Evolutionary conservation across 2,797 vertebrate genomes (phyloP), one percentile per base, ranked within the genome.

Genomic region (Sebastes taczanowskii): DNA sequence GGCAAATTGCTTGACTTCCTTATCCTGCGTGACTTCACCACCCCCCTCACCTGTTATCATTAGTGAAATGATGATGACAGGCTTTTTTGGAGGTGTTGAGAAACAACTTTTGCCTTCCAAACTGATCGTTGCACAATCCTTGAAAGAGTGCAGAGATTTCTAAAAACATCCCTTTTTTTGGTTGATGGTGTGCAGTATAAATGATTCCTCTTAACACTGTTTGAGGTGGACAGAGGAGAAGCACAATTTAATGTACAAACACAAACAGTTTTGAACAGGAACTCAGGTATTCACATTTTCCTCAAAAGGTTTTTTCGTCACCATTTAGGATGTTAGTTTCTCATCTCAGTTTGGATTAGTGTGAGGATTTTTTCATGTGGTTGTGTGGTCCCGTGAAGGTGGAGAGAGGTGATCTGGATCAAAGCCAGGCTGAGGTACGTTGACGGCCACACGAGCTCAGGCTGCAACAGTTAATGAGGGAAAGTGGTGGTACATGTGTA

Each of bases 1-100:
- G 35, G 27, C 75, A 66, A 70, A 78, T 73, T 67, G 49, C 67
- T 74, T 82, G 46, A 88, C 81, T 85, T 90, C 83, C 64, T 73
- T 34, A 35, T 42, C 16, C n/a, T 18, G 29, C 0, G 5, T 35
- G 14, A 76, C 55, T 64, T 73, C 63, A 49, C 34, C 11, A 30
- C 11, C 18, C 14, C 18, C 4, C 27, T 71, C 29, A 86, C 86
- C 84, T 88, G 78, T 62, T 75, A 70, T 77, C 35, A 77, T 16
- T 8, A 60, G 16, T 29, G 23, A 46, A 52, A 38, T 38, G 35
- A 49, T 27, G 42, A 67, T 46, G 32, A 60, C n/a, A 46, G 38
- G 32, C 22, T 38, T 38, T 38, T 74, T 22, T 27, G 8, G 30
- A 62, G 13, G 29, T 42, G 60, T 67, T 69, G 64, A 64, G 61